Conservation (phyloP, 2,113 vertebrate species). For the Gambusia affinis region DNA sequence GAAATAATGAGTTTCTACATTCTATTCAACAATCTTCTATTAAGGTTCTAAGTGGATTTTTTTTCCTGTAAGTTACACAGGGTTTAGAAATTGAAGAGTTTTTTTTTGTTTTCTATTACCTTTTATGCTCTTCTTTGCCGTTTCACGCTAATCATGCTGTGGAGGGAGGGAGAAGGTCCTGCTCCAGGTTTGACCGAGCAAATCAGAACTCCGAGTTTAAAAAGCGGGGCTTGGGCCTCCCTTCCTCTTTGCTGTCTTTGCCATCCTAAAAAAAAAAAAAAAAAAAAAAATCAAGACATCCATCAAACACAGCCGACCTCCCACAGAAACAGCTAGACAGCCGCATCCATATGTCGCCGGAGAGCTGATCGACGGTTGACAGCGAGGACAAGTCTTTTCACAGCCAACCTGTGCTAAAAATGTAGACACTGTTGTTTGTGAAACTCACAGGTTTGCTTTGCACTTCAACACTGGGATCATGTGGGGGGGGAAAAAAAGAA, state of each 20-base stretch:
- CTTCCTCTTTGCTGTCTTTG: slow-evolving; percentile 42
- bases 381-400: slow-evolving; percentile 62
- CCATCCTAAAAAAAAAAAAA: slow-evolving; percentile 23
- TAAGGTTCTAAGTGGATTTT: slow-evolving; percentile 51
- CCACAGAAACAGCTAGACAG: slow-evolving; percentile 52
- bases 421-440: slow-evolving; percentile 28
- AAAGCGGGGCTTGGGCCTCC: slow-evolving; percentile 36
- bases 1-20: slow-evolving; percentile 50
- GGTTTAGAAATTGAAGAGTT: slow-evolving; percentile 42
- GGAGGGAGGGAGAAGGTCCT: slow-evolving; percentile 47
- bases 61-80: slow-evolving; percentile 56
- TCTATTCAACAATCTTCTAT: slow-evolving; percentile 21
- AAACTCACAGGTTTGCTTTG: slow-evolving; percentile 28
- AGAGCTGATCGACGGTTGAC: slow-evolving; percentile 62
- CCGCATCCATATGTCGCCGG: slow-evolving; percentile 55
- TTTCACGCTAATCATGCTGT: slow-evolving; percentile 50
- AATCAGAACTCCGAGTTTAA: slow-evolving; percentile 57
- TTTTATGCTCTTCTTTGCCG: slow-evolving; percentile 50
- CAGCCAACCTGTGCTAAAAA: slow-evolving; percentile 21
- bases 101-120: slow-evolving; percentile 36
- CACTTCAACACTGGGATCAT: slow-evolving; percentile 24
- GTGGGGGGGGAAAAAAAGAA: not conserved
- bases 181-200: slow-evolving; percentile 57
- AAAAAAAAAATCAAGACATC: slow-evolving; percentile 57
- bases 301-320: slow-evolving; percentile 60